A percentile compares a stretch with the other conserved stretches of the same genome.
phyloP scores from a whole-genome alignment of 35 echinoderm and acorn worm species.

The Amphiura filiformis region DNA sequence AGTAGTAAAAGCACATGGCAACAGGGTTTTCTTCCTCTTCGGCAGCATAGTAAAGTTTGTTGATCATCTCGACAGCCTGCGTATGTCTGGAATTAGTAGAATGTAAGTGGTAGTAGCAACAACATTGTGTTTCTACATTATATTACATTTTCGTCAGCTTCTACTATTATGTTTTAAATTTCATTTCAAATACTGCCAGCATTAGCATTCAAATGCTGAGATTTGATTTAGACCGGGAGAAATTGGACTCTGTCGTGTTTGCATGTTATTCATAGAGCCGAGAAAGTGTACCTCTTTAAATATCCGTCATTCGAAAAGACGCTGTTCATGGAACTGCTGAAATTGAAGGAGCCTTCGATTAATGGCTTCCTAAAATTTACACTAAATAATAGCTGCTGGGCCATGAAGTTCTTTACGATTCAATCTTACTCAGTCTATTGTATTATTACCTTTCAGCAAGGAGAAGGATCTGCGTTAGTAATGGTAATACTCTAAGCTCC shows the following conservation, averaged over 20 bases:
- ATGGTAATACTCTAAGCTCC: conserved; percentile 60
- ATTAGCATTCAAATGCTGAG: neutral
- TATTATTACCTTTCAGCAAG: conserved; percentile 83
- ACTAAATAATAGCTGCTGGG: too few species aligned
- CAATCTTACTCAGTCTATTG: too few species aligned
- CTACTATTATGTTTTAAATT: neutral
- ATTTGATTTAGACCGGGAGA: neutral
- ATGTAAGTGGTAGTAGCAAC: neutral
- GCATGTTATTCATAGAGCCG: neutral
- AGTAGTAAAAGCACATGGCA: conserved; percentile 63
- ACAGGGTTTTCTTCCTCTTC: conserved; percentile 77
- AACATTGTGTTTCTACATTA: neutral
- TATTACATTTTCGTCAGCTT: neutral
- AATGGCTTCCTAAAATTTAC: too few species aligned
- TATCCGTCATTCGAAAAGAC: too few species aligned
- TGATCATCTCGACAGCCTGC: conserved; percentile 59
- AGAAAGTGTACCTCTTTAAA: too few species aligned
- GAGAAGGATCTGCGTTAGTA: conserved; percentile 53
- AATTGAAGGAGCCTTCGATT: too few species aligned
- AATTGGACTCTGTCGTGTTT: too few species aligned
- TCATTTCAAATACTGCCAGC: neutral
- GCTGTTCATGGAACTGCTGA: too few species aligned
- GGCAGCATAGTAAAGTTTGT: conserved; percentile 68
- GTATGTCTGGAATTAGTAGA: conserved; percentile 20
- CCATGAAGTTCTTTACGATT: too few species aligned